A percentile compares a stretch with the other conserved stretches of the same genome.
Evolutionary conservation across 2,888 invertebrate species (phyloP).

Genomic region (Stegana nigrithorax): DNA sequence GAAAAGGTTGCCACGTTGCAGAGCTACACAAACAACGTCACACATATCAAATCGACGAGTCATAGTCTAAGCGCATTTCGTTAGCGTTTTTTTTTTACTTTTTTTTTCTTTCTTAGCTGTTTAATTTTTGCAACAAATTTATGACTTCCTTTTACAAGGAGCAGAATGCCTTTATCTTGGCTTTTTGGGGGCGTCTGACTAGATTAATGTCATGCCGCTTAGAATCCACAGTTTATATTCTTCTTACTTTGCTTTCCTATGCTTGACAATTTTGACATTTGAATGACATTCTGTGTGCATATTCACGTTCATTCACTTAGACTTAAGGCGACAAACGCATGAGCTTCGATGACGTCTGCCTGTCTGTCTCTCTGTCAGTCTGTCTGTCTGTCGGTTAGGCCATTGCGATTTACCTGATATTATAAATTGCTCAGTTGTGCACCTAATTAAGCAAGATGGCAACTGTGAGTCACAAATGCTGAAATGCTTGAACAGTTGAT

Average conservation of each 20-base stretch:
- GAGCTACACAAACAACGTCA: too few species aligned
- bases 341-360: constrained; percentile 39
- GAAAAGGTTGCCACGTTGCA: neutral
- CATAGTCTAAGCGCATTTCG: neutral
- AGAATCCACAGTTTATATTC: constrained; percentile 11
- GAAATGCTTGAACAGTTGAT: too few species aligned
- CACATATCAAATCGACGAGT: too few species aligned
- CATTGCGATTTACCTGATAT: too few species aligned
- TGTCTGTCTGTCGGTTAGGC: too few species aligned
- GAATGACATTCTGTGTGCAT: neutral
- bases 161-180: neutral
- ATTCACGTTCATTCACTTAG: neutral
- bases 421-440: too few species aligned
- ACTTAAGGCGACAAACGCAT: neutral
- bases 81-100: neutral
- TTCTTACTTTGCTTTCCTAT: too few species aligned
- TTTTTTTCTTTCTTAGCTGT: neutral
- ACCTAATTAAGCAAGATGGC: too few species aligned
- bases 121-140: constrained; percentile 36
- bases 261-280: constrained; percentile 3
- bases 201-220: neutral
- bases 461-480: too few species aligned
- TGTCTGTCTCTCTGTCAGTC: constrained; percentile 18
- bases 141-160: constrained; percentile 50
- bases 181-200: neutral